These are phyloP conservation scores for Nycticorax nycticorax DNA, from an alignment of 2,113 vertebrate genomes.

Conservation along the genomic window DNA sequence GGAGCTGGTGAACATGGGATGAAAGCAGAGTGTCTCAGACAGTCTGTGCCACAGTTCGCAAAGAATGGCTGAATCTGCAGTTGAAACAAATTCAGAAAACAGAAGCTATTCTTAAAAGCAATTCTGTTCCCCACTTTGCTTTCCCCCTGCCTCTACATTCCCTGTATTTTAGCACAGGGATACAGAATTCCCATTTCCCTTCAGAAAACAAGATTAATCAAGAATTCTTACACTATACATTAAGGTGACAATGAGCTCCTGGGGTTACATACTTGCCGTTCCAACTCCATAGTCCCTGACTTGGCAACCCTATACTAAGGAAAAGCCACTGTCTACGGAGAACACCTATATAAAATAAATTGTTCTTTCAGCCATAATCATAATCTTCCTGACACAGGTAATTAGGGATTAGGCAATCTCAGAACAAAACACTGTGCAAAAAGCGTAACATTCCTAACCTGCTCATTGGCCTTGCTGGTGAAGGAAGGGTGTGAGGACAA, in stretches of 20 bases:
- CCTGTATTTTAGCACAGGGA: background rate
- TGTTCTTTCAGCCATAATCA: background rate
- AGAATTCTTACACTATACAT: background rate
- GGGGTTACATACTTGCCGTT: background rate
- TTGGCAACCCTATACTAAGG: background rate
- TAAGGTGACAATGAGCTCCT: background rate
- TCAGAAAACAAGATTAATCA: background rate
- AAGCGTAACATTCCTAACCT: rapidly evolving
- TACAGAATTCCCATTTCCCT: background rate
- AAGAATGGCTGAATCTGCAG: conserved; percentile 77
- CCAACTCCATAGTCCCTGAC: background rate
- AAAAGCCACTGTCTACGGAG: background rate
- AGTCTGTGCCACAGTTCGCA: conserved; percentile 71
- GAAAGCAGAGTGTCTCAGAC: conserved; percentile 36
- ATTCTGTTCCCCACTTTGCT: background rate
- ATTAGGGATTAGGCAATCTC: background rate
- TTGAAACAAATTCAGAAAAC: background rate
- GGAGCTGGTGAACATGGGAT: conserved; percentile 37
- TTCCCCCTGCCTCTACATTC: background rate
- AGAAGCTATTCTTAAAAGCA: background rate
- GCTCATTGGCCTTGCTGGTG: background rate
- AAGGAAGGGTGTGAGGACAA: background rate
- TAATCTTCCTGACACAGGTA: background rate
- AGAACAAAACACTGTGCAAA: background rate
- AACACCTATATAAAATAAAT: background rate